Percentiles rank a stretch among this genome's conserved stretches.
phyloP scores from a whole-genome alignment of 2,113 vertebrate species.

The Cygnus buccinator region DNA sequence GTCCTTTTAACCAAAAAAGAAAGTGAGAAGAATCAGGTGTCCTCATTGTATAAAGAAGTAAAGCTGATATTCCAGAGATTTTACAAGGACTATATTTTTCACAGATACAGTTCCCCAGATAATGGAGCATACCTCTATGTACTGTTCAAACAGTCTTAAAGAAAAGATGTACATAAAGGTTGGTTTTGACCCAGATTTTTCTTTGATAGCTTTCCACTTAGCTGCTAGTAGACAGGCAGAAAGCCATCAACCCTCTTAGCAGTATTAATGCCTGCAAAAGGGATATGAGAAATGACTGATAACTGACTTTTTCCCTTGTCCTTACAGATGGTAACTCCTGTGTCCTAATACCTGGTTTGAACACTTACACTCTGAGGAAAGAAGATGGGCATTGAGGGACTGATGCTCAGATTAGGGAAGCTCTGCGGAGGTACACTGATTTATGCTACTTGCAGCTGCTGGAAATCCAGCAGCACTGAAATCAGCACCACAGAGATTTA shows the following conservation, averaged over 20 bases:
- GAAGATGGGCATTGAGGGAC: not conserved
- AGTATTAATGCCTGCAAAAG: not conserved
- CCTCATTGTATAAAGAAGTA: not conserved
- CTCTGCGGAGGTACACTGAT: not conserved
- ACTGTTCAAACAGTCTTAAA: not conserved
- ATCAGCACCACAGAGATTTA: not conserved
- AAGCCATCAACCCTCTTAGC: not conserved
- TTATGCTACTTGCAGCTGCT: not conserved
- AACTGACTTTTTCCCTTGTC: not conserved
- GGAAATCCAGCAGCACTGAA: not conserved
- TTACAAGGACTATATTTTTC: not conserved
- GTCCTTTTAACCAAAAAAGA: not conserved
- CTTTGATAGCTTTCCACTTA: not conserved
- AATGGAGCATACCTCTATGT: not conserved
- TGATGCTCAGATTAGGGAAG: not conserved
- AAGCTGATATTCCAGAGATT: not conserved
- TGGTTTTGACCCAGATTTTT: not conserved
- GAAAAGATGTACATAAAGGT: not conserved
- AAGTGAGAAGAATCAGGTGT: not conserved
- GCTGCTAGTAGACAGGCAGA: not conserved
- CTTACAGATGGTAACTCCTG: not conserved
- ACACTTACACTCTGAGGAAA: accelerated
- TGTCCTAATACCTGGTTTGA: not conserved
- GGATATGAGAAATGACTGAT: not conserved
- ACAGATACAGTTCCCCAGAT: not conserved